Conservation (phyloP, 1,140 invertebrate species). For the Brachionus rotundiformis region DNA sequence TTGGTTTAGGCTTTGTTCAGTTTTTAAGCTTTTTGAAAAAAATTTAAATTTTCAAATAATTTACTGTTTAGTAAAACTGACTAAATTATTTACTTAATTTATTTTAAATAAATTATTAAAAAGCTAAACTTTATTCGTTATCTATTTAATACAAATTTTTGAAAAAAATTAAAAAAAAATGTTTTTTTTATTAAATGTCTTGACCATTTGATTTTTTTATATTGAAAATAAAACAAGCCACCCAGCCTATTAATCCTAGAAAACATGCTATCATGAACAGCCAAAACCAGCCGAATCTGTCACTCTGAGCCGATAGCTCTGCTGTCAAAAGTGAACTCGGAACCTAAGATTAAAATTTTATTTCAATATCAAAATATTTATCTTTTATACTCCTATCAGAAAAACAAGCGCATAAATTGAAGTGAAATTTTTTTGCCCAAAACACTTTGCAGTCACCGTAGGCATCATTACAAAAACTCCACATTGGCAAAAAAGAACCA, state of each 20-base stretch:
- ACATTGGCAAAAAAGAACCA: slow-evolving; percentile 56
- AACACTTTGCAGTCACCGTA: slow-evolving; percentile 26
- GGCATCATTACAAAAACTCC: slow-evolving; percentile 58
- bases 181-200: slow-evolving; percentile 36
- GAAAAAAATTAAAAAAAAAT: too few relatives aligned
- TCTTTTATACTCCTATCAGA: background rate
- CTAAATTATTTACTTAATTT: too few relatives aligned
- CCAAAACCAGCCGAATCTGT: slow-evolving; percentile 34
- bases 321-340: slow-evolving; percentile 3
- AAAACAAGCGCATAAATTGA: slow-evolving; percentile 16
- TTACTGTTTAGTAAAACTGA: too few relatives aligned
- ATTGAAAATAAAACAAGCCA: slow-evolving; percentile 1
- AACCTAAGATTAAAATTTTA: background rate
- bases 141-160: too few relatives aligned
- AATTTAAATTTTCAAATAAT: too few relatives aligned
- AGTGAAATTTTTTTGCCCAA: slow-evolving; percentile 51
- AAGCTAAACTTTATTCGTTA: too few relatives aligned
- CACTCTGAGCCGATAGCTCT: background rate
- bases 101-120: too few relatives aligned
- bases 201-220: slow-evolving; percentile 6
- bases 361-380: background rate
- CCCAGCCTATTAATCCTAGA: background rate
- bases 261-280: background rate
- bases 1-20: too few relatives aligned
- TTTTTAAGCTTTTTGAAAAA: too few relatives aligned